Evolutionary conservation across 2,888 invertebrate genomes (phyloP).

Genomic region (Strigamia transsilvanica): DNA sequence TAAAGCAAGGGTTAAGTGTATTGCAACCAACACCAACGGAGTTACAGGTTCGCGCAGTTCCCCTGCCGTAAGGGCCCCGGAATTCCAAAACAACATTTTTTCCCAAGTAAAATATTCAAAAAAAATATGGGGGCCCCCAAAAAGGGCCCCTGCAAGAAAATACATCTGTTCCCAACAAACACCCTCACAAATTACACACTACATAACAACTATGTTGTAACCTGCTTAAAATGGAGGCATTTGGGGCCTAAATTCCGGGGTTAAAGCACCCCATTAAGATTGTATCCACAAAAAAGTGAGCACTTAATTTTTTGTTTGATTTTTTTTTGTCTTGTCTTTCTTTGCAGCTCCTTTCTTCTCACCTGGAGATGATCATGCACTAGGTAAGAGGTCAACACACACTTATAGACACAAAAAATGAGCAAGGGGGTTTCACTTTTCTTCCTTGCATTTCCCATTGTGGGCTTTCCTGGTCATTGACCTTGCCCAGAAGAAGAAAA

Average conservation of each 20-base stretch:
- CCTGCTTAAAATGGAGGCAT: neutral
- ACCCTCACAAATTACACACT: too few species aligned
- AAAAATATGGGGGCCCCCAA: too few species aligned
- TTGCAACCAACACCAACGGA: too few species aligned
- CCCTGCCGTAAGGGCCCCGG: too few species aligned
- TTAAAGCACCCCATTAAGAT: slow-evolving; percentile 11
- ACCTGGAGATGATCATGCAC: slow-evolving; percentile 24
- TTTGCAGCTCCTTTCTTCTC: slow-evolving; percentile 73
- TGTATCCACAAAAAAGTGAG: too few species aligned
- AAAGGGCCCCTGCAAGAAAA: too few species aligned
- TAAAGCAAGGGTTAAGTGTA: too few species aligned
- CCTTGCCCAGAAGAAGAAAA: neutral
- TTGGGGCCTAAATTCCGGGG: neutral
- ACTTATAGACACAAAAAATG: neutral
- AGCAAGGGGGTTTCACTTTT: slow-evolving; percentile 24
- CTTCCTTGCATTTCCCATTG: slow-evolving; percentile 34
- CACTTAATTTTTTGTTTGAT: too few species aligned
- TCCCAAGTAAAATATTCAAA: too few species aligned
- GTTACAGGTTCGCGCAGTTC: too few species aligned
- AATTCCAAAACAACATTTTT: too few species aligned
- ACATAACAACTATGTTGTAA: neutral
- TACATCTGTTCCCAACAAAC: too few species aligned
- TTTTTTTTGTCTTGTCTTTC: slow-evolving; percentile 61
- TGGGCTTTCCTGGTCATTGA: slow-evolving; percentile 44
- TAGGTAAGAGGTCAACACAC: slow-evolving; percentile 43